These are phyloP conservation scores for Sylvia borin DNA, from an alignment of 2,797 vertebrate genomes.

Conservation along the genomic window DNA sequence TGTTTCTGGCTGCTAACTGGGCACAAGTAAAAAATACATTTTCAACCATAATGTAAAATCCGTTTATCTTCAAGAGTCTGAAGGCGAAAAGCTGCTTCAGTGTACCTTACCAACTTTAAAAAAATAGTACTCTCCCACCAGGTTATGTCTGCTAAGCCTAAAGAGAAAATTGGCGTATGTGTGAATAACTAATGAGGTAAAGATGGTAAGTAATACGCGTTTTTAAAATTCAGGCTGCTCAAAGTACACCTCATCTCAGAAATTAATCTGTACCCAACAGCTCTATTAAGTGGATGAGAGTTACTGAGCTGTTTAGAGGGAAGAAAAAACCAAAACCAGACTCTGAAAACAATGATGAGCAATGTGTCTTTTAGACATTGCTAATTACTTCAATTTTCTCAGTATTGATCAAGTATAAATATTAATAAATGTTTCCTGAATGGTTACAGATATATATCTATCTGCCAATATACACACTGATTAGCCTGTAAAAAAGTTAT, in stretches of 20 bases:
- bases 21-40: background rate
- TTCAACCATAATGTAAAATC: background rate
- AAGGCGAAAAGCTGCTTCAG: background rate
- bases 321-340: fast-evolving
- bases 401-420: background rate
- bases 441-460: background rate
- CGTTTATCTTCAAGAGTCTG: background rate
- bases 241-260: background rate
- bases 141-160: background rate
- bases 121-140: background rate
- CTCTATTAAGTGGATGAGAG: background rate
- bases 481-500: background rate
- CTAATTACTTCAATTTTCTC: background rate
- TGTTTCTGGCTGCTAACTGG: background rate
- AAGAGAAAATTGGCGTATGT: background rate
- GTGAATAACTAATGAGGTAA: background rate
- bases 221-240: background rate
- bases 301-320: background rate
- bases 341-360: background rate
- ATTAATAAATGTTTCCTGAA: background rate
- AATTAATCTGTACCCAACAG: background rate
- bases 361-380: background rate
- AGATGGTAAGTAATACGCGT: background rate
- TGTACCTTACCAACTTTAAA: background rate
- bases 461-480: background rate